phyloP scores from a whole-genome alignment of 2,797 vertebrate species.

The Yasuhikotakia modesta region DNA sequence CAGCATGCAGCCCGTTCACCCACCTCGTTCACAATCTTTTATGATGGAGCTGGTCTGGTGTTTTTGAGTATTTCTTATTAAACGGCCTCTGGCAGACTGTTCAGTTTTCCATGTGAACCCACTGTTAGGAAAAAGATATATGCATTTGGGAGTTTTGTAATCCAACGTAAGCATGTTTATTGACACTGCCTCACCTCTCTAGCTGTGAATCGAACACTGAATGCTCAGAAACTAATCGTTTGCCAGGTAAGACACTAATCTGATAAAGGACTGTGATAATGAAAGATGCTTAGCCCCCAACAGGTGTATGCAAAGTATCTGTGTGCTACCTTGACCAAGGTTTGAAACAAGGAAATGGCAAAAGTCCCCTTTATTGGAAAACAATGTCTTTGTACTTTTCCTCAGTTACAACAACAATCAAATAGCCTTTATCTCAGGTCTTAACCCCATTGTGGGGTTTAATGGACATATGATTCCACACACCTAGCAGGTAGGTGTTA shows the following conservation, averaged over 20 bases:
- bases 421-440: constrained; percentile 35
- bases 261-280: constrained; percentile 31
- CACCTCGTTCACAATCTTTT: constrained; percentile 1
- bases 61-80: constrained; percentile 32
- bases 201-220: constrained; percentile 38
- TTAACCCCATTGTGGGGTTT: constrained; percentile 33
- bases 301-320: constrained; percentile 15
- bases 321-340: constrained; percentile 51
- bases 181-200: constrained; percentile 45
- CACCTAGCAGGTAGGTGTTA: constrained; percentile 7
- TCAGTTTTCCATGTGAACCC: constrained; percentile 1
- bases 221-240: constrained; percentile 30
- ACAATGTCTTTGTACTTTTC: constrained; percentile 11
- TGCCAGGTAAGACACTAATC: constrained; percentile 37
- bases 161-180: constrained; percentile 37
- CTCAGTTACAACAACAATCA: constrained; percentile 4
- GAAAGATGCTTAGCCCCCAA: constrained; percentile 36
- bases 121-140: constrained; percentile 8
- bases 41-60: constrained; percentile 3
- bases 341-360: constrained; percentile 8
- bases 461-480: constrained; percentile 31
- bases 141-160: constrained; percentile 22
- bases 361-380: constrained; percentile 17
- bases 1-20: constrained; percentile 7
- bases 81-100: not conserved